phyloP scores from a whole-genome alignment of 2,888 invertebrate genomes.

The Melanotus villosus region DNA sequence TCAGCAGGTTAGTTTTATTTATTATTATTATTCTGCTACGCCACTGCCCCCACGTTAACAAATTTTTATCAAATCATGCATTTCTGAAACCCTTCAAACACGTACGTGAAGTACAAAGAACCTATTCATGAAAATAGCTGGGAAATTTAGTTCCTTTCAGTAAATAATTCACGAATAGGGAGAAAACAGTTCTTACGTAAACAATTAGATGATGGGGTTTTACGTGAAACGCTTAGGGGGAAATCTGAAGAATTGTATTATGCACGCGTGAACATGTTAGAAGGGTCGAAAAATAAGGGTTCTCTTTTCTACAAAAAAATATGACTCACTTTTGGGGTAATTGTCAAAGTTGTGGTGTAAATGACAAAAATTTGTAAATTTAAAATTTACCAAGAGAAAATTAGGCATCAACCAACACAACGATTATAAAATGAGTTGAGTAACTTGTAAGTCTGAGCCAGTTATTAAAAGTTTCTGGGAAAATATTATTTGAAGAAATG shows the following conservation, averaged over 20 bases:
- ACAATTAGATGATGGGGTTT: background rate
- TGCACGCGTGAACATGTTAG: background rate
- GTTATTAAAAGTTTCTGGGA: background rate
- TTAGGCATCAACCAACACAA: too few relatives aligned
- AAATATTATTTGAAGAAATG: background rate
- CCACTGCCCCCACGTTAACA: too few relatives aligned
- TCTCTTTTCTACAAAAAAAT: background rate
- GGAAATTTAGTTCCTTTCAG: background rate
- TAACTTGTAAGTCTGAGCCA: background rate
- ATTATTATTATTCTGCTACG: too few relatives aligned
- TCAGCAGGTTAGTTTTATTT: too few relatives aligned
- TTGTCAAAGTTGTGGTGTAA: too few relatives aligned
- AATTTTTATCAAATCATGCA: too few relatives aligned
- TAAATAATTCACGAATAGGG: background rate
- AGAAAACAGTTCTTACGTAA: slow-evolving; percentile 4
- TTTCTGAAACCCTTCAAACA: too few relatives aligned
- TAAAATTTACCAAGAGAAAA: too few relatives aligned
- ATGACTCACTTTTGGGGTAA: too few relatives aligned
- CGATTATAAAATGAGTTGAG: background rate
- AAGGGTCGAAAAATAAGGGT: background rate
- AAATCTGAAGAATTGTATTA: background rate
- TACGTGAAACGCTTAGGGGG: background rate
- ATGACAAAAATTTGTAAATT: too few relatives aligned
- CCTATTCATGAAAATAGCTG: background rate
- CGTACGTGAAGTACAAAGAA: background rate